Percentiles rank a stretch among this genome's conserved stretches.
Evolutionary conservation across 2,888 invertebrate genomes (phyloP).

Genomic region (Clitarchus hookeri): DNA sequence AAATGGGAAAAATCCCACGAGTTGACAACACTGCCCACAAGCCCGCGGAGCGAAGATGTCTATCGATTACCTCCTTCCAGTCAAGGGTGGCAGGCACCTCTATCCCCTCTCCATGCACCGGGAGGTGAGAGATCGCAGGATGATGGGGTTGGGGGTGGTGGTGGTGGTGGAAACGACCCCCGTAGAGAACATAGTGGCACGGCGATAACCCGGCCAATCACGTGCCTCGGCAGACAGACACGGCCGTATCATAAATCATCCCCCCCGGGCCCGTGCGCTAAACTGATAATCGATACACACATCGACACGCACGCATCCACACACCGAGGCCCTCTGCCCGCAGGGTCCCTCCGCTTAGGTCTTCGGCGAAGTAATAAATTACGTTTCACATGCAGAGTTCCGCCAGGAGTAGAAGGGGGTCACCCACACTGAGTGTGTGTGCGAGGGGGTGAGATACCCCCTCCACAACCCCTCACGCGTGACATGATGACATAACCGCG

Average conservation of each 20-base stretch:
- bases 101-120: neutral
- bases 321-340: too few relatives aligned
- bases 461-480: too few relatives aligned
- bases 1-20: too few relatives aligned
- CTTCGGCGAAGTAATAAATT: neutral
- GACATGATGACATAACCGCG: too few relatives aligned
- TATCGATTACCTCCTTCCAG: neutral
- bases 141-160: neutral
- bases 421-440: neutral
- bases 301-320: too few relatives aligned
- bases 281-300: too few relatives aligned
- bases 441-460: neutral
- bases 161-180: neutral
- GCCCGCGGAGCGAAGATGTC: neutral
- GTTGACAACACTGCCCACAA: too few relatives aligned
- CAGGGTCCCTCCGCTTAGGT: too few relatives aligned
- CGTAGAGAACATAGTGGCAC: too few relatives aligned
- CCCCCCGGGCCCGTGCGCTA: neutral
- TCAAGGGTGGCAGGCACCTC: neutral
- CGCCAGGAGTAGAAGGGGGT: neutral
- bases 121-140: neutral
- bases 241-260: neutral
- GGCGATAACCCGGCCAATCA: slow-evolving; percentile 2
- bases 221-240: slow-evolving; percentile 4
- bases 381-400: neutral